These are phyloP conservation scores for Laothoe populi DNA, from an alignment of 2,888 invertebrate genomes.

Conservation along the genomic window DNA sequence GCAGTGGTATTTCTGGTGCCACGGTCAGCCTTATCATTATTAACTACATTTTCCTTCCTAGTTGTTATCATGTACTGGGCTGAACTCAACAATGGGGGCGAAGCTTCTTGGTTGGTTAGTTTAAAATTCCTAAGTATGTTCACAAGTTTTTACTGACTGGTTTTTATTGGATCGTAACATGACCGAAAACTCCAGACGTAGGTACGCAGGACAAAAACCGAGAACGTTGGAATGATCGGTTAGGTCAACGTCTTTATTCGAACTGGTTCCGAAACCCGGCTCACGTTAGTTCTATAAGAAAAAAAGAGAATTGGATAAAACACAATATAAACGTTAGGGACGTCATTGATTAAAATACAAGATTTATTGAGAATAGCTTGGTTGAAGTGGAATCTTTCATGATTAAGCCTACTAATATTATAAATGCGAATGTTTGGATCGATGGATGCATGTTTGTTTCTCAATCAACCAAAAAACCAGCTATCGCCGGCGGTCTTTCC, in stretches of 20 bases:
- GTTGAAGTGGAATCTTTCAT: too few species aligned
- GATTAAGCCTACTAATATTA: too few species aligned
- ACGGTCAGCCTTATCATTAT: not conserved
- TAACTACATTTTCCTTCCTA: not conserved
- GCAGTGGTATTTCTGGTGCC: slow-evolving; percentile 4
- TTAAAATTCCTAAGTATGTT: not conserved
- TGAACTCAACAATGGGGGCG: not conserved
- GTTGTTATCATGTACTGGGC: not conserved
- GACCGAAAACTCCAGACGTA: not conserved
- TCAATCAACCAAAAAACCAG: too few species aligned
- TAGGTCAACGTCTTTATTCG: slow-evolving; percentile 15
- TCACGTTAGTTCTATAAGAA: slow-evolving; percentile 11
- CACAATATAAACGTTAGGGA: not conserved
- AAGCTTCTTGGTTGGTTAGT: not conserved
- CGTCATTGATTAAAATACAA: not conserved
- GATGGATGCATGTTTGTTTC: too few species aligned
- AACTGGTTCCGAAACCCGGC: slow-evolving; percentile 17
- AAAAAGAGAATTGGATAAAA: not conserved
- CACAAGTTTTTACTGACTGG: not conserved
- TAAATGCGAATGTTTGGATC: too few species aligned
- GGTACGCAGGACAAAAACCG: slow-evolving; percentile 3
- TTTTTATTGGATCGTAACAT: not conserved
- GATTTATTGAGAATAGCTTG: not conserved
- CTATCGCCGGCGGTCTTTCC: too few species aligned
- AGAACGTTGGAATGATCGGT: slow-evolving; percentile 12